Evolutionary conservation across 2,113 vertebrate genomes (phyloP).

Genomic region (Henicopernis longicauda): DNA sequence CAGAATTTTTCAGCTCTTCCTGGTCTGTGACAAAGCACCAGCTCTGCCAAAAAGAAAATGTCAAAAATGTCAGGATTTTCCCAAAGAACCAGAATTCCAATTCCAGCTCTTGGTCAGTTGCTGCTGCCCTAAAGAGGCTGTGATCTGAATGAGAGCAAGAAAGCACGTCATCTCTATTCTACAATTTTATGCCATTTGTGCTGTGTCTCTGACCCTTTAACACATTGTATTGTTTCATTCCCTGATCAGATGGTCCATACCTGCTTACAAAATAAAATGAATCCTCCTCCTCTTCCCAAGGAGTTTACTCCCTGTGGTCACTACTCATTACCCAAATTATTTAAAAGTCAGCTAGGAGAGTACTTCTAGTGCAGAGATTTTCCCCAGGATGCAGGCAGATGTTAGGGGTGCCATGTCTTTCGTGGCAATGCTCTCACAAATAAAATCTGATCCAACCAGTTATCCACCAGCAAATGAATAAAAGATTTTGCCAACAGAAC

Average conservation of each 20-base stretch:
- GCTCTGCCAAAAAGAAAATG: background rate
- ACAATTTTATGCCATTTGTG: background rate
- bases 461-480: background rate
- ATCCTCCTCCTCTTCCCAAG: background rate
- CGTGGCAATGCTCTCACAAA: background rate
- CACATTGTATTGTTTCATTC: fast-evolving
- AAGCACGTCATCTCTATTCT: background rate
- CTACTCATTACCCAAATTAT: background rate
- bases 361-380: background rate
- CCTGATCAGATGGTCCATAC: background rate
- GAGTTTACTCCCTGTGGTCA: background rate
- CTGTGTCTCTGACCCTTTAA: background rate
- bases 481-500: background rate
- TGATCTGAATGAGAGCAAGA: background rate
- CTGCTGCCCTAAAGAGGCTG: background rate
- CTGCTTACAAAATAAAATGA: background rate
- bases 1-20: background rate
- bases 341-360: background rate
- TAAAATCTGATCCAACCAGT: background rate
- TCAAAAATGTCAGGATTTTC: background rate
- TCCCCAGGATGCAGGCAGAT: background rate
- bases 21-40: background rate
- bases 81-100: background rate
- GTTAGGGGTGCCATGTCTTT: background rate
- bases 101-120: background rate